Evolutionary conservation across 2,797 vertebrate genomes (phyloP), one percentile per base, ranked within the genome.

Genomic region (Clamator glandarius): DNA sequence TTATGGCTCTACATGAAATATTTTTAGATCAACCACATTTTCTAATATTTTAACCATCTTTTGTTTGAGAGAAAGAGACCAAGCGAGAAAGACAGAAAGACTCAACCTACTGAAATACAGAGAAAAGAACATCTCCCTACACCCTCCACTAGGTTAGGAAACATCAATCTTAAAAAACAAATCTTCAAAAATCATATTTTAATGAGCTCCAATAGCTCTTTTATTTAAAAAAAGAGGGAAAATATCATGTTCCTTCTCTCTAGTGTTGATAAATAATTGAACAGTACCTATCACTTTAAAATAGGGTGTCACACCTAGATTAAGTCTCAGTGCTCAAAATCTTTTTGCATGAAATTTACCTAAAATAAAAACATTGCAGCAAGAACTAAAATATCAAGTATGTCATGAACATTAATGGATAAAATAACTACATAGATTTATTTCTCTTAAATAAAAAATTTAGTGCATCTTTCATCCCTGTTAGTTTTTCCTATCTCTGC

Each of bases 391-490:
- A 90, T 62, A 90, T 79, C 84, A 95, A 87, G 97, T 85, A 86
- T 73, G 81, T 94, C 33, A 95, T 89, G 91, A 87, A 96, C 87
- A 92, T 87, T 95, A 93, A 97, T 95, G 90, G 95, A 50, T 96
- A 97, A 95, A 96, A 92, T 67, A 93, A 88, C 79, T 25, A 96
- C 80, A 86, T 52, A 80, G 62, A 93, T 77, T 77, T 78, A 84
- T 90, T 95, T 96, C 52, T 97, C 85, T 96, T 87, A 96, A 96
- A 95, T 92, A 88, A 94, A 96, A 94, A 74, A 84, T 58, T 96
- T 97, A 98, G 95, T 97, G 97, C 97, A 97, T 96, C 94, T 97
- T 95, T 92, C 79, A 63, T 86, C 90, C 67, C 73, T 84, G 82
- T 93, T 93, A 93, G 92, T 81, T 94, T 95, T 74, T 87, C 78